Conservation (phyloP, 2,888 invertebrate species). For the Drosophila stalkeri region DNA sequence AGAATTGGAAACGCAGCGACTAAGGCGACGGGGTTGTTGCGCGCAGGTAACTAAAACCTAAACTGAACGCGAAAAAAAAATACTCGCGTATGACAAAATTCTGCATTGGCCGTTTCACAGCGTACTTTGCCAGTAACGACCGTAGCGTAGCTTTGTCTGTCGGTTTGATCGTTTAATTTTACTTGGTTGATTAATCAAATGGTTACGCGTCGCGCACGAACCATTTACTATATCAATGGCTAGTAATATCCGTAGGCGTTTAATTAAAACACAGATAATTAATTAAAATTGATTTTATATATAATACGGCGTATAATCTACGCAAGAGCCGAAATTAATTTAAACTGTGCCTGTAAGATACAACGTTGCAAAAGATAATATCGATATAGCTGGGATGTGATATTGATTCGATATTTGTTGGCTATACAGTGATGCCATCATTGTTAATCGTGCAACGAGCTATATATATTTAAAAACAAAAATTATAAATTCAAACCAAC, state of each 20-base stretch:
- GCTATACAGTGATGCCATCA: slow-evolving; percentile 16
- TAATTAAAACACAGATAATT: slow-evolving; percentile 15
- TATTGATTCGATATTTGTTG: slow-evolving; percentile 20
- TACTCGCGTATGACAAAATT: slow-evolving; percentile 68
- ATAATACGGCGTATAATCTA: slow-evolving; percentile 24
- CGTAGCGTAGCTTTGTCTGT: slow-evolving; percentile 75
- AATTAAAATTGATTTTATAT: slow-evolving; percentile 17
- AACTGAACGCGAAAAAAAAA: slow-evolving; percentile 80
- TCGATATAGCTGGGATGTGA: slow-evolving; percentile 28
- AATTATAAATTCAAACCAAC: neutral
- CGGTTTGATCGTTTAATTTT: slow-evolving; percentile 36
- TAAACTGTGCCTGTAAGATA: slow-evolving; percentile 71
- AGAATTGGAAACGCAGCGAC: slow-evolving; percentile 40
- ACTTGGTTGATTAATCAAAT: slow-evolving; percentile 12
- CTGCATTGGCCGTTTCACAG: slow-evolving; percentile 61
- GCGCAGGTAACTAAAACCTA: slow-evolving; percentile 77
- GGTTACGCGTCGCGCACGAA: slow-evolving; percentile 5
- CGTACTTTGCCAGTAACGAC: slow-evolving; percentile 59
- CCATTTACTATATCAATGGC: neutral
- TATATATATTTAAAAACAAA: neutral
- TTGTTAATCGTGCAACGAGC: neutral
- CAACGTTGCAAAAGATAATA: slow-evolving; percentile 61
- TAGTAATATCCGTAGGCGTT: neutral
- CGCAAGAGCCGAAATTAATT: slow-evolving; percentile 68
- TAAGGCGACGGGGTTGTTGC: slow-evolving; percentile 71